These are phyloP conservation scores for Cheilosia scutellata DNA, from an alignment of 2,888 invertebrate species.

Conservation along the genomic window DNA sequence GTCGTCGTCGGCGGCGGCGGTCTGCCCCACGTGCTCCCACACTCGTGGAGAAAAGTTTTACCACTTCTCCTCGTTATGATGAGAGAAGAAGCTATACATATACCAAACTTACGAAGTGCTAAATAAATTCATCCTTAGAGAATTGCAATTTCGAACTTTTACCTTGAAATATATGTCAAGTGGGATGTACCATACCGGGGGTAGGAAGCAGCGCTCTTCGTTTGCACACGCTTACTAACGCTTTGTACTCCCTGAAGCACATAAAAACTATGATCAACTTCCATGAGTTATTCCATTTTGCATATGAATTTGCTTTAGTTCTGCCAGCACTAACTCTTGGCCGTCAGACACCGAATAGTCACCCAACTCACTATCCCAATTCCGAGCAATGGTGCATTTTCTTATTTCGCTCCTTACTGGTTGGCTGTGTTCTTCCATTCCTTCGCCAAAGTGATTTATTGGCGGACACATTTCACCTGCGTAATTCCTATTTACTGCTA, in stretches of 20 bases:
- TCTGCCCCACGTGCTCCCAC: slow-evolving; percentile 19
- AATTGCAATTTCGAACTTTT: slow-evolving; percentile 70
- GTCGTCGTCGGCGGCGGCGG: background rate
- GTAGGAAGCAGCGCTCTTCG: background rate
- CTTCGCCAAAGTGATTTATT: slow-evolving; percentile 64
- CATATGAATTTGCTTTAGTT: slow-evolving; percentile 71
- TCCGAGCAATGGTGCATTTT: slow-evolving; percentile 19
- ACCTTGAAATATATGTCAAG: slow-evolving; percentile 59
- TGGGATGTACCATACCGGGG: background rate
- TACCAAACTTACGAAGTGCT: slow-evolving; percentile 32
- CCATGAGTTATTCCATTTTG: slow-evolving; percentile 70
- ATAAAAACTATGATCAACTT: slow-evolving; percentile 72
- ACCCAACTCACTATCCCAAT: background rate
- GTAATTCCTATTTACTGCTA: slow-evolving; percentile 74
- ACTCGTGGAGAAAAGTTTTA: slow-evolving; percentile 22
- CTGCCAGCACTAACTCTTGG: slow-evolving; percentile 43
- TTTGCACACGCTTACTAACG: background rate
- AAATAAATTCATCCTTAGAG: slow-evolving; percentile 69
- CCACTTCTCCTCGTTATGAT: slow-evolving; percentile 23
- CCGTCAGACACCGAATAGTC: background rate
- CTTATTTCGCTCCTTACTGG: slow-evolving; percentile 40
- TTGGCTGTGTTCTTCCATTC: slow-evolving; percentile 31
- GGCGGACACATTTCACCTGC: slow-evolving; percentile 64
- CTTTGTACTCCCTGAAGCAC: slow-evolving; percentile 38
- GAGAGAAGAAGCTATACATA: background rate